Evolutionary conservation across 1,140 invertebrate genomes (phyloP).

Genomic region (Drosophila mauritiana): DNA sequence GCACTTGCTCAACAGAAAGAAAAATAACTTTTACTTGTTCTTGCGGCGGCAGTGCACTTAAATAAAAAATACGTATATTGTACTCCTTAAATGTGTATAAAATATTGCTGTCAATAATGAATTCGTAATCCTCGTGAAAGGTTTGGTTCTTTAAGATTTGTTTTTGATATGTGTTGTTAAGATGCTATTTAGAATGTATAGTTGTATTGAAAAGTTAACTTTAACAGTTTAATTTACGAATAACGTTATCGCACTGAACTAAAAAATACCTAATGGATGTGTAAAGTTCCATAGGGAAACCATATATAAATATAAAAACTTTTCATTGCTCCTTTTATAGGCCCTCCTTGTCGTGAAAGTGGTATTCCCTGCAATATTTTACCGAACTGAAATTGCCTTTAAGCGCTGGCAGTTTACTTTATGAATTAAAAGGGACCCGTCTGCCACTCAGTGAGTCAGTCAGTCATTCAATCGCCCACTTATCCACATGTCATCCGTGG

Average conservation of each 20-base stretch:
- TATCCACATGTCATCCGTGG: conserved; percentile 42
- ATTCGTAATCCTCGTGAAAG: too few relatives aligned
- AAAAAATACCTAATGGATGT: too few relatives aligned
- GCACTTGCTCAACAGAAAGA: conserved; percentile 11
- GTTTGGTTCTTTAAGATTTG: too few relatives aligned
- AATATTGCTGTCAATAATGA: too few relatives aligned
- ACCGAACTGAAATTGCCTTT: conserved; percentile 1
- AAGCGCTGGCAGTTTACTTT: conserved; percentile 23
- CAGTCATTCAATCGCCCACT: conserved; percentile 43
- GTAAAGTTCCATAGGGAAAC: too few relatives aligned
- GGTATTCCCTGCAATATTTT: not conserved
- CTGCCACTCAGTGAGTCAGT: conserved; percentile 30
- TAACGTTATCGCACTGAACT: too few relatives aligned
- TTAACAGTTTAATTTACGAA: too few relatives aligned
- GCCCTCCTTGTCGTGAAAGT: not conserved
- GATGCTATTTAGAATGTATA: too few relatives aligned
- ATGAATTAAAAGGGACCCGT: conserved; percentile 25
- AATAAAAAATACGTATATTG: conserved; percentile 8
- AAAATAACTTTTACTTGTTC: conserved; percentile 34
- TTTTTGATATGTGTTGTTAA: too few relatives aligned
- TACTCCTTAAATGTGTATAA: not conserved
- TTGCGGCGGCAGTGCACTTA: conserved; percentile 2
- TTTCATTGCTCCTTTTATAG: too few relatives aligned
- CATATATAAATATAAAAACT: too few relatives aligned
- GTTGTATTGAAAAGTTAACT: too few relatives aligned